Percentiles rank a stretch among this genome's conserved stretches.
Conservation (phyloP, 2,888 invertebrate species). For the Mongoloraphidia duomilia region DNA sequence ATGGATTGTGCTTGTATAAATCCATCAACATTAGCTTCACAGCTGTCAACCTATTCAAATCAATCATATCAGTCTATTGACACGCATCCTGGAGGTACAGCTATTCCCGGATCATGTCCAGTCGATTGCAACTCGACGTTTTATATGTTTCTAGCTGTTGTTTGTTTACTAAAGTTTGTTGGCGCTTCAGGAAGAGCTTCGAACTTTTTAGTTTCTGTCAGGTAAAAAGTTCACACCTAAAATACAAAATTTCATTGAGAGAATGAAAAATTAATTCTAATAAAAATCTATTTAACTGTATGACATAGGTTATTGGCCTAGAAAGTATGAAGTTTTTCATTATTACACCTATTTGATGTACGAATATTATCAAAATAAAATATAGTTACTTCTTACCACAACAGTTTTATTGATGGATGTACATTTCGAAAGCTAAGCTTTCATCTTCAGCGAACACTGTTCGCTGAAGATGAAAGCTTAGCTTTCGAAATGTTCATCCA, state of each 20-base stretch:
- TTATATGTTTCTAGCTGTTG: constrained; percentile 36
- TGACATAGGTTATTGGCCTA: too few relatives aligned
- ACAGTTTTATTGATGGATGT: too few relatives aligned
- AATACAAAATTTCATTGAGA: not conserved
- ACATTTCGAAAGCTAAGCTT: too few relatives aligned
- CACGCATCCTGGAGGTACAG: constrained; percentile 23
- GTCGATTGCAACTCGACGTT: constrained; percentile 41
- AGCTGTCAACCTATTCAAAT: constrained; percentile 16
- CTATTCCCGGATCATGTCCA: constrained; percentile 36
- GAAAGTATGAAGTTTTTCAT: too few relatives aligned
- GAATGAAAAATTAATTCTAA: not conserved
- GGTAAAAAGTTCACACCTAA: constrained; percentile 24
- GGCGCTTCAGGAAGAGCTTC: constrained; percentile 46
- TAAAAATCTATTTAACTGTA: too few relatives aligned
- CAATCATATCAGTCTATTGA: constrained; percentile 11
- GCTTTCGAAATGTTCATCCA: too few relatives aligned
- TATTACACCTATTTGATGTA: too few relatives aligned
- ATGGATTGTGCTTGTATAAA: constrained; percentile 36
- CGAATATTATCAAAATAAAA: too few relatives aligned
- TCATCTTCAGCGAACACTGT: too few relatives aligned
- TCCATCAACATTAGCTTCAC: constrained; percentile 11
- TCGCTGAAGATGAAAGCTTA: too few relatives aligned
- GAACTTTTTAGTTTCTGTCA: constrained; percentile 43
- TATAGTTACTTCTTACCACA: too few relatives aligned
- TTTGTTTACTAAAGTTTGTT: constrained; percentile 41